Evolutionary conservation across 2,113 vertebrate genomes (phyloP).

Genomic region (Dicrurus megarhynchus): DNA sequence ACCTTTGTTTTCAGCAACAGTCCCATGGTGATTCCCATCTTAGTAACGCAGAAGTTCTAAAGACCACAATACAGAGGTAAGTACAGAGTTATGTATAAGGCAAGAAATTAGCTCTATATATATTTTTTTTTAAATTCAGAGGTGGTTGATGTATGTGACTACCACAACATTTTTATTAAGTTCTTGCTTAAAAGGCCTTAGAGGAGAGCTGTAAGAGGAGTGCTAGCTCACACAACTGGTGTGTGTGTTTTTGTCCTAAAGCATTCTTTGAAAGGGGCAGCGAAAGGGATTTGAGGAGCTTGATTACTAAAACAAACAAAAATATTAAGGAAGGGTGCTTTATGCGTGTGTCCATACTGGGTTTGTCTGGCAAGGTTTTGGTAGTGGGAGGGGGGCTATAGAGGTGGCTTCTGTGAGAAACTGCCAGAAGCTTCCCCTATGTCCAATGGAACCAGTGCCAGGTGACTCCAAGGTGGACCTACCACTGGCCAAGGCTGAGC

Average conservation of each 20-base stretch:
- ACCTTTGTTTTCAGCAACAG: background rate
- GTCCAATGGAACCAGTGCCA: background rate
- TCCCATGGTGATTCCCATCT: background rate
- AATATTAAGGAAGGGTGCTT: background rate
- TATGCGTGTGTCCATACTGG: background rate
- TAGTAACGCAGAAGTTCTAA: background rate
- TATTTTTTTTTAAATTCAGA: background rate
- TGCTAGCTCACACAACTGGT: background rate
- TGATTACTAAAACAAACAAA: background rate
- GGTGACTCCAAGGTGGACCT: background rate
- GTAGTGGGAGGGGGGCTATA: background rate
- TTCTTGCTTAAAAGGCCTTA: background rate
- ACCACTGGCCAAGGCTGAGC: background rate
- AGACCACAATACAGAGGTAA: background rate
- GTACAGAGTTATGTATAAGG: background rate
- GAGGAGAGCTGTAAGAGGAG: background rate
- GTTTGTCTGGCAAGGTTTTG: background rate
- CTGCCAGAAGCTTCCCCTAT: background rate
- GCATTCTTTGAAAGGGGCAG: background rate
- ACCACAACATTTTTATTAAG: background rate
- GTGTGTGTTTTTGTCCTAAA: background rate
- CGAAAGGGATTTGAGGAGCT: background rate
- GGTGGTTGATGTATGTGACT: background rate
- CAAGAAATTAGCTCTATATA: background rate
- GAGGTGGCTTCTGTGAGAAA: background rate